Base-by-base conservation (phyloP, 2,888 invertebrate species). In the Koerneria pararmatus region DNA sequence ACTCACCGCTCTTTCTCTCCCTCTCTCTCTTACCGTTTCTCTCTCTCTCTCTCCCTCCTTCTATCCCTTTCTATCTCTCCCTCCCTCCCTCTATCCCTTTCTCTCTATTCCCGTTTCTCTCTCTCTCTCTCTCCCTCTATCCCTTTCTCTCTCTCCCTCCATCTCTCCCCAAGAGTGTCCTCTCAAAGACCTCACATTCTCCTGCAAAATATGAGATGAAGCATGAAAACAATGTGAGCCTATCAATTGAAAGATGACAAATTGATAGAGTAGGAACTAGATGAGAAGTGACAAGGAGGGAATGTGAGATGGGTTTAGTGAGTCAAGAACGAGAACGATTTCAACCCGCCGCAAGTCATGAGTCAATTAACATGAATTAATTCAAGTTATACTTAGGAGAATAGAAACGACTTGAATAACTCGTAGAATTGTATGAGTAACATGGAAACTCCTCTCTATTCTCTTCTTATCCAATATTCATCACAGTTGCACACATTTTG, bases 401-500 rank as follows among this genome's bases (percentile, higher is more conserved):
- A 22, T 57, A 15, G 27, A 41, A n/a, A n/a, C n/a, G n/a, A n/a
- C n/a, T n/a, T n/a, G n/a, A n/a, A n/a, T n/a, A n/a, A n/a, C n/a
- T n/a, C n/a, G n/a, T n/a, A n/a, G n/a, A n/a, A n/a, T n/a, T n/a
- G n/a, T n/a, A n/a, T n/a, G n/a, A n/a, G n/a, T n/a, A n/a, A n/a
- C n/a, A n/a, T n/a, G n/a, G 46, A 41, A 41, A 41, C n/a, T 15
- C 11, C 11, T 15, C 11, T 41, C 11, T n/a, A 41, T 41, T 15
- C 11, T 41, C n/a, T 11, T 41, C 49, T 60, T 35, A 60, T 5
- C 48, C 48, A 8, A 64, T 46, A 32, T 64, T 56, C 1, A 58
- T n/a, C 2, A 65, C 19, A 19, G 65, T 34, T 22, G 56, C 46
- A 24, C 54, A 29, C 24, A 58, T 65, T 37, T 65, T 65, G 24